Base-by-base conservation (phyloP, 2,797 vertebrate genomes). In the Epinephelus awoara region DNA sequence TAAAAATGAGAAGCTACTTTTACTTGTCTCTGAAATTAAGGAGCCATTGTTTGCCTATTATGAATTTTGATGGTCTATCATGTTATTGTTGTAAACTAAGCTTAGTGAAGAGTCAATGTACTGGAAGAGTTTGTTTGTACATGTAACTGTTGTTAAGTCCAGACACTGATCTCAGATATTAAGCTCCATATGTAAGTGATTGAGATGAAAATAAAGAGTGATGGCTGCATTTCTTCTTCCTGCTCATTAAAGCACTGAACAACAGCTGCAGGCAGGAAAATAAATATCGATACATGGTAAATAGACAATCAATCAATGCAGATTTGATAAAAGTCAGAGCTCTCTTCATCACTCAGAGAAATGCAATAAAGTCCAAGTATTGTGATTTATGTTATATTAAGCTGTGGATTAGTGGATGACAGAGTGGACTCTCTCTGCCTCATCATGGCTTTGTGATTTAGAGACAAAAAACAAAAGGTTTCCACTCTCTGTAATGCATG, bases 401-500 rank as follows among this genome's bases (percentile, higher is more conserved):
- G 23, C 57, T n/a, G 17, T 15, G 70, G 74, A 75, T 82, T 66
- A 83, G 51, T 10, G 74, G 18, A 21, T 15, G 54, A 69, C 50
- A 1, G 27, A 63, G 59, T 17, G 15, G 62, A 46, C 23, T 9
- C 57, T 42, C 17, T 21, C 27, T 57, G 57, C 14, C 14, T n/a
- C 68, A 57, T 14, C 40, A 42, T 42, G 29, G 61, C 13, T 57
- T 27, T 21, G 15, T 7, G 23, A 65, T 47, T 67, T 27, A 46
- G 29, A 59, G 27, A 52, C 14, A n/a, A n/a, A 23, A 40, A 56
- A 67, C 25, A 62, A 59, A 67, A 64, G 19, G 18, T 40, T 9
- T 71, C 62, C 63, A 67, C 81, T 82, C 78, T 50, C 59, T 68
- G 13, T 67, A 80, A 86, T 68, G 67, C 79, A 74, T 0, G 2